Evolutionary conservation across 2,888 invertebrate genomes (phyloP), one percentile per base, ranked within the genome.

Genomic region (Chorisops tibialis): DNA sequence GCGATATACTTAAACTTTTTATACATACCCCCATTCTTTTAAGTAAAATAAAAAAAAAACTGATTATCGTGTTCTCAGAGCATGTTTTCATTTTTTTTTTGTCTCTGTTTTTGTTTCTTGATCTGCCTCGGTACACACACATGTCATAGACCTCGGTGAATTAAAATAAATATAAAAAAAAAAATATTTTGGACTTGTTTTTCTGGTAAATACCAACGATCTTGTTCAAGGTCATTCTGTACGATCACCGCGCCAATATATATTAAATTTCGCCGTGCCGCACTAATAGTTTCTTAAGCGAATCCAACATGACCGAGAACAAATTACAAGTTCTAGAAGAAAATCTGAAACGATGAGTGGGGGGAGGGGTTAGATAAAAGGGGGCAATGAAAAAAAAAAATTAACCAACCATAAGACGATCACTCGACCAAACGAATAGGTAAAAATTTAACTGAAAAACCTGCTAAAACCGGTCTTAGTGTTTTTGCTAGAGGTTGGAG

Each of bases 181-280:
- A 54, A 54, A 52, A 9, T 39, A 22, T 43, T 45, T 14, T 45
- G 56, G 35, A 56, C 56, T 56, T 56, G 56, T 56, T 56, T 56
- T 56, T 56, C 56, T 56, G 56, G 56, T 56, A 56, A 56, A 56
- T 56, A 56, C 56, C 43, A 56, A 56, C 56, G 56, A 43, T 56
- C 56, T 56, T 56, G 56, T 56, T 56, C 56, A 56, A 56, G 56
- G 56, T 56, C 56, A 56, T 21, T 43, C 14, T 21, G 56, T 35
- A 19, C 56, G 56, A 56, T 56, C 56, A 9, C 30, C 5, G 3
- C 30, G 30, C 30, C 7, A 30, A 30, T 30, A 30, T 30, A n/a
- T n/a, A n/a, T 30, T 7, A 30, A 30, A 30, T 7, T 30, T 30
- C 30, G 9, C 30, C 30, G 30, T 30, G 30, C 30, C 30, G 9